Base-by-base conservation (phyloP, 2,113 vertebrate species). In the Colinus virginianus region DNA sequence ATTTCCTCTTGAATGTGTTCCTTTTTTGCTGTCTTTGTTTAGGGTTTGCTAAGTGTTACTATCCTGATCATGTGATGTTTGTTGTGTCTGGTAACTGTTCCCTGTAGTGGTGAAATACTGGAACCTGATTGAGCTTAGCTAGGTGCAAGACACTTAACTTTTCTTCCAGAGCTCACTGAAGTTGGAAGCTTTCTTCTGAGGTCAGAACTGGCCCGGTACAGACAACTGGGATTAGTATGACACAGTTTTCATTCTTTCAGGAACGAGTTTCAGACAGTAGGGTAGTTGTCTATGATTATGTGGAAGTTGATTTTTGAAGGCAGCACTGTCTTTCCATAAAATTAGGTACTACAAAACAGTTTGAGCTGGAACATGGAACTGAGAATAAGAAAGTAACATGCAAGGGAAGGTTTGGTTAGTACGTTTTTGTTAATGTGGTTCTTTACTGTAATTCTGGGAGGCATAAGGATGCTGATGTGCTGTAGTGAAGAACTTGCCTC, bases 221-320 rank as follows among this genome's bases (percentile, higher is more conserved):
- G 49, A 45, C 25, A 76, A 76, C 0, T 5, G 32, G 11, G 14
- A 80, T 92, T 74, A 82, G 26, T n/a, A 25, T 9, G 28, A 34
- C 18, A 71, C 56, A 68, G 36, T 87, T 90, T 87, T 90, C 16
- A 8, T 69, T 90, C 87, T 87, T 55, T 63, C 84, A 83, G 77
- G 32, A 90, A 78, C 74, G 9, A 49, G 56, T 93, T 84, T 49
- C 25, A 83, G 77, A 67, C 32, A 75, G 32, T n/a, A 72, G 25
- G n/a, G 11, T 71, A 62, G 53, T 38, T 87, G 25, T 88, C 48
- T 69, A 49, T 55, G 48, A 49, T 45, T 68, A 13, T 22, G 11
- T 30, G 48, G 72, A 80, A 88, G 43, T 51, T 36, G 26, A 25
- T 45, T 94, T 91, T 76, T 72, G 25, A 53, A 76, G 22, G 32